phyloP scores from a whole-genome alignment of 2,888 invertebrate genomes.

The Leuctra nigra region DNA sequence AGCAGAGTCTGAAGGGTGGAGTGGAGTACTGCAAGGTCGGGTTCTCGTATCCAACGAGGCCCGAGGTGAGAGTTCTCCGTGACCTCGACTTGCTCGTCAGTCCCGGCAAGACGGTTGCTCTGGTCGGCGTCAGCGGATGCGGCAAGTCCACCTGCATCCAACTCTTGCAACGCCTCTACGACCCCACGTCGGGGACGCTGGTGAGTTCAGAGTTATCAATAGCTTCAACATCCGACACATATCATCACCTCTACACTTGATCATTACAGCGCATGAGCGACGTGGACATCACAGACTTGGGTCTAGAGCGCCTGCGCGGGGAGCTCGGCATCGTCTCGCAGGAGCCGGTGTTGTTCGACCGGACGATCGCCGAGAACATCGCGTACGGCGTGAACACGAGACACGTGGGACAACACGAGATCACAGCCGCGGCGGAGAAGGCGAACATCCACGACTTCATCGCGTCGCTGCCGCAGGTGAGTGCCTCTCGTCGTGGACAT shows the following conservation, averaged over 20 bases:
- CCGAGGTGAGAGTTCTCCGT: conserved; percentile 41
- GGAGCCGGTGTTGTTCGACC: conserved; percentile 52
- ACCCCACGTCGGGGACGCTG: conserved; percentile 41
- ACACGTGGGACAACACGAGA: conserved; percentile 43
- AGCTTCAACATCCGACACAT: too few relatives aligned
- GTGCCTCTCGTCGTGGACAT: neutral
- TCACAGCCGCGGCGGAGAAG: conserved; percentile 43
- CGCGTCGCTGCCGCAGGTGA: conserved; percentile 40
- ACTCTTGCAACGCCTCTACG: conserved; percentile 47
- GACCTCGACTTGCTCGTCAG: conserved; percentile 35
- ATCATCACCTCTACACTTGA: too few relatives aligned
- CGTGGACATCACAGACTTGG: conserved; percentile 38
- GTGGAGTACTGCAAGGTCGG: conserved; percentile 44
- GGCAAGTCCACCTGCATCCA: conserved; percentile 46
- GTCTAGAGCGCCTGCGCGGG: conserved; percentile 42
- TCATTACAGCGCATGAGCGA: conserved; percentile 32
- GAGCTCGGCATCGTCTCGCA: conserved; percentile 52
- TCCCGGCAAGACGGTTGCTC: conserved; percentile 35
- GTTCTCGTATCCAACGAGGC: conserved; percentile 38
- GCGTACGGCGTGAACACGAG: conserved; percentile 49
- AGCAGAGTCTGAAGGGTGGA: conserved; percentile 34
- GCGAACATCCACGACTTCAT: conserved; percentile 51
- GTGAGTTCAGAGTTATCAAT: too few relatives aligned
- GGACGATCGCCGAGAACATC: conserved; percentile 52
- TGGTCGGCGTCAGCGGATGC: conserved; percentile 40